phyloP scores from a whole-genome alignment of 2,113 vertebrate genomes.

The Hemibagrus wyckioides region DNA sequence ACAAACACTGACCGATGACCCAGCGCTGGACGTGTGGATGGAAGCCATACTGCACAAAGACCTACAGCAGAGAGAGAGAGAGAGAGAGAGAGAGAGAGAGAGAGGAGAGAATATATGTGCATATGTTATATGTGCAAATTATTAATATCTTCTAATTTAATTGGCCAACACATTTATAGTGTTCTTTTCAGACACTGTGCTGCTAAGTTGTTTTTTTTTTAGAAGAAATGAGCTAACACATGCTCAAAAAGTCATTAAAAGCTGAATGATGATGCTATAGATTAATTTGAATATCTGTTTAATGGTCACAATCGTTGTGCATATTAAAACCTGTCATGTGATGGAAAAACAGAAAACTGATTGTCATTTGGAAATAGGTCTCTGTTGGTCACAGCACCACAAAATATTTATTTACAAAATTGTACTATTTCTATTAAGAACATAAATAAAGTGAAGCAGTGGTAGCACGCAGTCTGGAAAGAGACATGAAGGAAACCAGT shows the following conservation, averaged over 20 bases:
- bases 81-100: not conserved
- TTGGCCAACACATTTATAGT: not conserved
- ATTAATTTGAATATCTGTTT: not conserved
- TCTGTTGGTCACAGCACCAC: not conserved
- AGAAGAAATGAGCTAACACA: not conserved
- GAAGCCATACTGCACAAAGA: slow-evolving; percentile 87
- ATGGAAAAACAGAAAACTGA: not conserved
- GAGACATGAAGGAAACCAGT: not conserved
- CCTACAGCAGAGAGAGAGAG: slow-evolving; percentile 63
- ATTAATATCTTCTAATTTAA: not conserved
- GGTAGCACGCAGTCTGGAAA: not conserved
- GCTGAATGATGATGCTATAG: not conserved
- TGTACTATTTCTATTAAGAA: not conserved
- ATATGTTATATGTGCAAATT: too few relatives aligned
- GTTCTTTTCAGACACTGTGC: not conserved
- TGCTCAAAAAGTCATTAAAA: not conserved
- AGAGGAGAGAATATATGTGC: too few relatives aligned
- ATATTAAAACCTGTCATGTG: not conserved
- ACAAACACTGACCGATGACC: slow-evolving; percentile 87
- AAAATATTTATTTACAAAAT: not conserved
- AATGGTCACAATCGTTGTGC: not conserved
- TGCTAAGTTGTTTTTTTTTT: not conserved
- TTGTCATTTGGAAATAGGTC: not conserved
- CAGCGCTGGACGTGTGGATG: slow-evolving; percentile 91
- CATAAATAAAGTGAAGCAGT: not conserved